Base-by-base conservation (phyloP, 2,888 invertebrate species). In the Lithophane ornitopus region DNA sequence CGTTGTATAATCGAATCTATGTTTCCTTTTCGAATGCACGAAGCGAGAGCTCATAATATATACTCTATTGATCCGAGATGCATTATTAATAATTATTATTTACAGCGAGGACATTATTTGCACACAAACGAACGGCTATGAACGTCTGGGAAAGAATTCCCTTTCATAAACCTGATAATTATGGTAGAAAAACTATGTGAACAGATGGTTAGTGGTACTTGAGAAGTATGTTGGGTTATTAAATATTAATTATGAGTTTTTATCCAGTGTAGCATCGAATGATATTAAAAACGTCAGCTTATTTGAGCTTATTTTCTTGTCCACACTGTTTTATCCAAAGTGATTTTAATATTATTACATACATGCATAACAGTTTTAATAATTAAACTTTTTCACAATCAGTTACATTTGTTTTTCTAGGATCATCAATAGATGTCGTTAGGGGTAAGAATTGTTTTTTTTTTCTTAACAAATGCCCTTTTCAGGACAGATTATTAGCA, bases 31-130 rank as follows among this genome's bases (percentile, higher is more conserved):
- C 74, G 59, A 73, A 59, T 28, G 62, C 63, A 81, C 49, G 71
- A 71, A 75, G 44, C 58, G n/a, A 70, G 22, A 67, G 58, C 58
- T 68, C 67, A 52, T 76, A 78, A 67, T 77, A 49, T 41, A 81
- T 62, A 71, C 74, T 68, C 62, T 67, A 73, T 70, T 67, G 75
- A 70, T 69, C 58, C 62, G 71, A 72, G 66, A 85, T 78, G 65
- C 62, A 84, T 84, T 85, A 81, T 85, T 83, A 83, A 84, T 82
- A 59, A 85, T 81, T 62, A 82, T 78, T 72, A 70, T 74, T 81
- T 79, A 83, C 54, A 56, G 54, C 76, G 46, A 76, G 74, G 59
- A 54, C 73, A 49, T 58, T 46, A 85, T 85, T 85, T 76, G 78
- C 87, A 85, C 87, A 85, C 85, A 85, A 85, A 86, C 74, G 62